Conservation (phyloP, 2,797 vertebrate species). For the Sitta carolinensis region DNA sequence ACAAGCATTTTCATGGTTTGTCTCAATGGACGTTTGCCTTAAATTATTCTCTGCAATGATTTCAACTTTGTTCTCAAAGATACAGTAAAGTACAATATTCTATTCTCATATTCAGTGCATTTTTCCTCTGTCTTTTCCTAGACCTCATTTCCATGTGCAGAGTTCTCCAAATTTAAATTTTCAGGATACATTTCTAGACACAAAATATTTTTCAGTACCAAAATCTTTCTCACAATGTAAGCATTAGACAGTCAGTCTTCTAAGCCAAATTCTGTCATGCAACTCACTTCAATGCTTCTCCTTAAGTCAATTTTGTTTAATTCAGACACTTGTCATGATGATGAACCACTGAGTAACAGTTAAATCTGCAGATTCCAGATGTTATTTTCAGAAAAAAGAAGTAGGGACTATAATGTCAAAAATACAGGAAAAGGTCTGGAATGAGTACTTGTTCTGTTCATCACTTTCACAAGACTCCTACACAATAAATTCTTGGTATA, state of each 20-base stretch:
- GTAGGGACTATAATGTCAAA: constrained; percentile 12
- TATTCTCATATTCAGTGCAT: background rate
- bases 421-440: background rate
- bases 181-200: background rate
- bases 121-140: background rate
- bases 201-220: background rate
- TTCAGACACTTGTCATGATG: background rate
- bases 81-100: background rate
- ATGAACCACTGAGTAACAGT: constrained; percentile 30
- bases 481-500: background rate
- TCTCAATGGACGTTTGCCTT: background rate
- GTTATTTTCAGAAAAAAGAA: background rate
- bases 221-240: background rate
- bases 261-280: background rate
- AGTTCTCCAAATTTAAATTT: background rate
- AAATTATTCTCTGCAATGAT: background rate
- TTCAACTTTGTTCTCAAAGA: background rate
- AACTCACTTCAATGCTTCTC: background rate
- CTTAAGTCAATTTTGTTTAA: background rate
- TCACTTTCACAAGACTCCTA: constrained; percentile 40
- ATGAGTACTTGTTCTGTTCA: background rate
- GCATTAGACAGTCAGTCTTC: background rate
- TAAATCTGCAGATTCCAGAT: constrained; percentile 25
- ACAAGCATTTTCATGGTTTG: background rate
- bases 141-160: background rate